Evolutionary conservation across 2,888 invertebrate species (phyloP).

Genomic region (Hipparchia sbordonii): DNA sequence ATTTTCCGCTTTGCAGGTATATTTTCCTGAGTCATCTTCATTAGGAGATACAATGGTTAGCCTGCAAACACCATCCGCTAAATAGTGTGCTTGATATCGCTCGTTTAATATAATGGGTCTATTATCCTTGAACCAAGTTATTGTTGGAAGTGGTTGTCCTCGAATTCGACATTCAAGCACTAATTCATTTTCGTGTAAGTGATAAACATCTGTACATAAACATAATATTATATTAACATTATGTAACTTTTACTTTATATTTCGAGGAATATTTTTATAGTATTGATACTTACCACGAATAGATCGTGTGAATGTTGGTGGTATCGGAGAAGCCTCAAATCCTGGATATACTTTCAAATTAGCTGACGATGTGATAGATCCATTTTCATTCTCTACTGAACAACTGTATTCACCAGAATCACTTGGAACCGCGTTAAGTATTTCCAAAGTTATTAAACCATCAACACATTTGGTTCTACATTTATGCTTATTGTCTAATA

Average conservation of each 20-base stretch:
- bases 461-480: constrained; percentile 84
- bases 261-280: constrained; percentile 6
- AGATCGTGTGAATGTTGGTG: constrained; percentile 88
- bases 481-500: constrained; percentile 82
- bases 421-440: constrained; percentile 84
- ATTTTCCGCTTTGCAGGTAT: constrained; percentile 90
- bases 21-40: constrained; percentile 87
- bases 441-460: constrained; percentile 89
- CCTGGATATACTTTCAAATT: constrained; percentile 88
- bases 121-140: constrained; percentile 90
- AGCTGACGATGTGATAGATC: constrained; percentile 87
- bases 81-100: constrained; percentile 85
- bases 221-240: not conserved
- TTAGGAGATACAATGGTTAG: constrained; percentile 86
- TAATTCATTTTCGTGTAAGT: constrained; percentile 87
- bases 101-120: constrained; percentile 78
- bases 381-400: constrained; percentile 89
- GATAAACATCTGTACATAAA: constrained; percentile 85
- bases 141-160: constrained; percentile 87
- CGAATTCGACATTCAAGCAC: constrained; percentile 90
- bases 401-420: constrained; percentile 93
- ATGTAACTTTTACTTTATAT: not conserved
- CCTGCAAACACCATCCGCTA: constrained; percentile 89
- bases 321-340: constrained; percentile 86
- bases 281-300: constrained; percentile 84